phyloP scores from a whole-genome alignment of 1,140 invertebrate species.

The Ectropis grisescens region DNA sequence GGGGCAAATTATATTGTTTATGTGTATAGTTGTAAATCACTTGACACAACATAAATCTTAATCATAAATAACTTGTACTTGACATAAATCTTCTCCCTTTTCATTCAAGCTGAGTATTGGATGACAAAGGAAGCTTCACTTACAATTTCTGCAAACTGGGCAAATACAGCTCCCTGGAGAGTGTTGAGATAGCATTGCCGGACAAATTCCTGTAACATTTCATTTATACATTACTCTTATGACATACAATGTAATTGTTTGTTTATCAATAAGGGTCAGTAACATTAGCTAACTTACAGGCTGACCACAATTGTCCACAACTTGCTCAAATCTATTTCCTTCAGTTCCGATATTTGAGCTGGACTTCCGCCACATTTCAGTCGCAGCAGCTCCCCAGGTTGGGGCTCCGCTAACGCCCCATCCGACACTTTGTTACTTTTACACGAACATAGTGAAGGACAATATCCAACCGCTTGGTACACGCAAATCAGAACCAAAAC shows the following conservation, averaged over 20 bases:
- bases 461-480: conserved; percentile 27
- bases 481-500: conserved; percentile 27
- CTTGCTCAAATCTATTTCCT: conserved; percentile 58
- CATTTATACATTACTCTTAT: too few species aligned
- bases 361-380: conserved; percentile 52
- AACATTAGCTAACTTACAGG: conserved; percentile 42
- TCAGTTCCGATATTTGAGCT: conserved; percentile 53
- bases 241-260: too few species aligned
- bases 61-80: too few species aligned
- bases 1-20: too few species aligned
- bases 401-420: conserved; percentile 24
- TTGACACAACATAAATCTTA: too few species aligned
- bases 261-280: too few species aligned
- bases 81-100: too few species aligned
- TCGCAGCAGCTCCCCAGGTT: conserved; percentile 40
- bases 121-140: too few species aligned
- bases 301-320: conserved; percentile 46
- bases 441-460: conserved; percentile 59
- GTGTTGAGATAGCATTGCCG: conserved; percentile 56
- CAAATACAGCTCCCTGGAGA: conserved; percentile 54
- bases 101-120: too few species aligned
- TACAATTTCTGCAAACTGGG: conserved; percentile 63
- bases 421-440: conserved; percentile 39
- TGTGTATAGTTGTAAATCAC: too few species aligned
- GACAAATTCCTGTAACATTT: conserved; percentile 53